A percentile compares a stretch with the other conserved stretches of the same genome.
Evolutionary conservation across 2,888 invertebrate species (phyloP).

Genomic region (Eledone cirrhosa): DNA sequence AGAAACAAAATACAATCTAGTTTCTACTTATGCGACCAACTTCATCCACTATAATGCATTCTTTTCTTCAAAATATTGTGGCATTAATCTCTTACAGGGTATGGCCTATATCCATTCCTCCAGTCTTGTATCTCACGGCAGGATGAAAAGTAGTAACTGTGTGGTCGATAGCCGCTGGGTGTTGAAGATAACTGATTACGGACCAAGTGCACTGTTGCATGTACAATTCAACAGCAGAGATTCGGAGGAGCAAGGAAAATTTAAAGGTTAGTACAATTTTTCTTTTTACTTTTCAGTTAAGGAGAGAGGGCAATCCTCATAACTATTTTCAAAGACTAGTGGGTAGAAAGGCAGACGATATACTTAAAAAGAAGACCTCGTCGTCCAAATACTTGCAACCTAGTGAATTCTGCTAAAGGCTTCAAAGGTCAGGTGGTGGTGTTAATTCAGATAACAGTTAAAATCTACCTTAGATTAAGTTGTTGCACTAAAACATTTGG

Average conservation of each 20-base stretch:
- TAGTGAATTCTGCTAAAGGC: too few relatives aligned
- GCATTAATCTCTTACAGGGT: slow-evolving; percentile 39
- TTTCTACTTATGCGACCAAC: too few relatives aligned
- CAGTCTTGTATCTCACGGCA: slow-evolving; percentile 74
- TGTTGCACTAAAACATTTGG: too few relatives aligned
- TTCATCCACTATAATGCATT: too few relatives aligned
- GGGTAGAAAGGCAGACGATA: too few relatives aligned
- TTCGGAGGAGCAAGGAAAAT: slow-evolving; percentile 39
- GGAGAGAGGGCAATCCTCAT: too few relatives aligned
- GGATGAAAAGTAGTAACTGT: slow-evolving; percentile 84
- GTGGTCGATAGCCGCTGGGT: slow-evolving; percentile 88
- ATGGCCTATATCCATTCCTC: slow-evolving; percentile 51
- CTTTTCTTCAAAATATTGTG: too few relatives aligned
- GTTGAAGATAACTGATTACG: slow-evolving; percentile 84
- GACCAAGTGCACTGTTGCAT: slow-evolving; percentile 60
- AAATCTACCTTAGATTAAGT: not conserved
- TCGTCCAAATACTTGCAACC: too few relatives aligned
- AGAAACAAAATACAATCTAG: too few relatives aligned
- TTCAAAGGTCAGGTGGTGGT: too few relatives aligned
- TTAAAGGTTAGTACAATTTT: slow-evolving; percentile 37
- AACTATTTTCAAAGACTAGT: too few relatives aligned
- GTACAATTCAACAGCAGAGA: slow-evolving; percentile 27
- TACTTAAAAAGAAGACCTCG: too few relatives aligned
- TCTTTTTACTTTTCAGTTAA: not conserved
- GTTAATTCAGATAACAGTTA: not conserved